Conservation (phyloP, 2,797 vertebrate species). For the Tokudaia muenninki region DNA sequence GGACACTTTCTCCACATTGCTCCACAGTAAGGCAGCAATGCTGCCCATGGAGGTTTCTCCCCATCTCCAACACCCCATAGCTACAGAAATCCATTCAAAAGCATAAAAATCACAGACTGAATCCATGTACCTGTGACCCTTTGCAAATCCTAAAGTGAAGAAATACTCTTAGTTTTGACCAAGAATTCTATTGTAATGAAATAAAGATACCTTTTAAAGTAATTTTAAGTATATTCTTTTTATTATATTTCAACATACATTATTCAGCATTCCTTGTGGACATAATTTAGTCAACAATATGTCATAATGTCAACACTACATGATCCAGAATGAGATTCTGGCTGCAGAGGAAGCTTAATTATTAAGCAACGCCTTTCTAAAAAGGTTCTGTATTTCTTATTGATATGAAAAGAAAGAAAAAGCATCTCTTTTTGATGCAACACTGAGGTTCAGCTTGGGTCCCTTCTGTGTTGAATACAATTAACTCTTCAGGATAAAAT, state of each 20-base stretch:
- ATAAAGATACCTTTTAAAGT: slow-evolving; percentile 81
- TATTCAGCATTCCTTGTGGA: slow-evolving; percentile 85
- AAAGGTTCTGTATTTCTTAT: slow-evolving; percentile 87
- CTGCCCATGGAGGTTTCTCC: slow-evolving; percentile 45
- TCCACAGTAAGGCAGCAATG: slow-evolving; percentile 66
- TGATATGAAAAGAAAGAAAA: slow-evolving; percentile 81
- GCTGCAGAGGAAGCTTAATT: slow-evolving; percentile 85
- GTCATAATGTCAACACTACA: slow-evolving; percentile 85
- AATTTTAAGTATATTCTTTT: slow-evolving; percentile 80
- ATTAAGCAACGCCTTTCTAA: slow-evolving; percentile 86
- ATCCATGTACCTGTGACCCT: slow-evolving; percentile 80
- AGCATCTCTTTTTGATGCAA: slow-evolving; percentile 87
- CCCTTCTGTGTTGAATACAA: slow-evolving; percentile 83
- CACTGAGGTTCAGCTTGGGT: slow-evolving; percentile 87
- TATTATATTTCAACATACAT: slow-evolving; percentile 84
- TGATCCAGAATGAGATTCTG: slow-evolving; percentile 85
- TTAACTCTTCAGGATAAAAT: slow-evolving; percentile 85
- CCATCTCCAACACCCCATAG: slow-evolving; percentile 64
- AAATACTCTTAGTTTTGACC: slow-evolving; percentile 83
- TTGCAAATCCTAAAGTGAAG: slow-evolving; percentile 79
- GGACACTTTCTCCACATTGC: slow-evolving; percentile 64
- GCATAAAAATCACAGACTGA: slow-evolving; percentile 76
- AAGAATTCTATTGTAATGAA: slow-evolving; percentile 85
- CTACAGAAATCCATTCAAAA: slow-evolving; percentile 60
- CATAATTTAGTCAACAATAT: slow-evolving; percentile 87